phyloP scores from a whole-genome alignment of 2,888 invertebrate genomes.

The Temnothorax unifasciatus region DNA sequence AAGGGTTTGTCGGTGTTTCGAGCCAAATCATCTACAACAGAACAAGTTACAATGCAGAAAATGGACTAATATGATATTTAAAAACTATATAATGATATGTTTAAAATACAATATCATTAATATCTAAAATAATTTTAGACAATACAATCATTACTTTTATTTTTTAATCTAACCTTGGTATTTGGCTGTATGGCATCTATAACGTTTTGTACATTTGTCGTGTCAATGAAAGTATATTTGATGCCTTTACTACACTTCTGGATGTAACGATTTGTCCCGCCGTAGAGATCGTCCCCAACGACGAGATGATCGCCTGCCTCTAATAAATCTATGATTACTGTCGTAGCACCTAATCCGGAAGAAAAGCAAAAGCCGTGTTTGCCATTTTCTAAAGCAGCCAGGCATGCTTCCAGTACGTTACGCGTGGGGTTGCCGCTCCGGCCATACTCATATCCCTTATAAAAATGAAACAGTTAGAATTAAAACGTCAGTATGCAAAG shows the following conservation, averaged over 20 bases:
- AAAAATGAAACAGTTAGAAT: constrained; percentile 82
- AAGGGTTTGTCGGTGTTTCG: constrained; percentile 98
- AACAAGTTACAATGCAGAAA: constrained; percentile 66
- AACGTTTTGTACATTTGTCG: constrained; percentile 90
- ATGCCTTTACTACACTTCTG: constrained; percentile 91
- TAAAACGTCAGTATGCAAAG: constrained; percentile 2
- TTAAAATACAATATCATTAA: not conserved
- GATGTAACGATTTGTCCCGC: constrained; percentile 94
- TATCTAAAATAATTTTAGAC: not conserved
- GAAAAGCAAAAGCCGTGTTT: constrained; percentile 94
- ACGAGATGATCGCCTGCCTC: constrained; percentile 96
- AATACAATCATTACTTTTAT: not conserved
- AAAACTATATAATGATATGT: not conserved
- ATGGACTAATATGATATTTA: not conserved
- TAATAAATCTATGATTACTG: constrained; percentile 92
- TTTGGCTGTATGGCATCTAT: constrained; percentile 91
- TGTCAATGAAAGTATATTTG: constrained; percentile 92
- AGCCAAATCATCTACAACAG: constrained; percentile 93
- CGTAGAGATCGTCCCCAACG: constrained; percentile 97
- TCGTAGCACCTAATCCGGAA: constrained; percentile 96
- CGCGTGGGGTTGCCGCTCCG: constrained; percentile 98
- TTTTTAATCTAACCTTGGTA: constrained; percentile 91
- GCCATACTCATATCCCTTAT: constrained; percentile 95
- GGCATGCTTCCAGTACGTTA: constrained; percentile 94
- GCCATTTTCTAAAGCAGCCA: constrained; percentile 96